A percentile compares a stretch with the other conserved stretches of the same genome.
These are phyloP conservation scores for Notodonta dromedarius DNA, from an alignment of 2,888 invertebrate genomes.

Conservation along the genomic window DNA sequence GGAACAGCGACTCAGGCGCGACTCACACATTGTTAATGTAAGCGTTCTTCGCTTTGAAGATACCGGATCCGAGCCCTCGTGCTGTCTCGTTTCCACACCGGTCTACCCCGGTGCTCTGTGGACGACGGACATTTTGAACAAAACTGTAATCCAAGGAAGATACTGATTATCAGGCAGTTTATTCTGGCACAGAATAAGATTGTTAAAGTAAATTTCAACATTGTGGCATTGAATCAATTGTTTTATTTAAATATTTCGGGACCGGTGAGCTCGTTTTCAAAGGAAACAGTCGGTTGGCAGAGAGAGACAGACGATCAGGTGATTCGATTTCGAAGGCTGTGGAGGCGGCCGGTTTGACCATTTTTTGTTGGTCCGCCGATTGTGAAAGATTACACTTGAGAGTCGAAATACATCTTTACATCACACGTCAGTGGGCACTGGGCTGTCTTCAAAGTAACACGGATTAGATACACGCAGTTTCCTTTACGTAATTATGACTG, in stretches of 20 bases:
- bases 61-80: conserved; percentile 71
- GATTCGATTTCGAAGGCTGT: conserved; percentile 73
- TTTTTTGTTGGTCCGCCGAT: conserved; percentile 83
- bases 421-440: conserved; percentile 84
- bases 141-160: conserved; percentile 17
- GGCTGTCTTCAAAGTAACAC: conserved; percentile 84
- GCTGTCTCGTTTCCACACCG: conserved; percentile 72
- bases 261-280: conserved; percentile 42
- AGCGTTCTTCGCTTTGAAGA: conserved; percentile 77
- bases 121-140: conserved; percentile 15
- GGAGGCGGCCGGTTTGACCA: conserved; percentile 83
- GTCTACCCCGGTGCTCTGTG: conserved; percentile 34
- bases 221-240: conserved; percentile 14
- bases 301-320: conserved; percentile 74
- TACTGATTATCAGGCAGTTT: conserved; percentile 14
- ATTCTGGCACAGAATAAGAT: conserved; percentile 8
- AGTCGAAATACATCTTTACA: conserved; percentile 85
- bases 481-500: conserved; percentile 76
- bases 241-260: conserved; percentile 43
- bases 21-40: conserved; percentile 82
- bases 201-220: conserved; percentile 12
- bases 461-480: conserved; percentile 80
- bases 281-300: conserved; percentile 55
- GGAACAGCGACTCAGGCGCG: conserved; percentile 83
- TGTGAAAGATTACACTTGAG: conserved; percentile 85